phyloP scores from a whole-genome alignment of 2,797 vertebrate species.

The Arvicola amphibius region DNA sequence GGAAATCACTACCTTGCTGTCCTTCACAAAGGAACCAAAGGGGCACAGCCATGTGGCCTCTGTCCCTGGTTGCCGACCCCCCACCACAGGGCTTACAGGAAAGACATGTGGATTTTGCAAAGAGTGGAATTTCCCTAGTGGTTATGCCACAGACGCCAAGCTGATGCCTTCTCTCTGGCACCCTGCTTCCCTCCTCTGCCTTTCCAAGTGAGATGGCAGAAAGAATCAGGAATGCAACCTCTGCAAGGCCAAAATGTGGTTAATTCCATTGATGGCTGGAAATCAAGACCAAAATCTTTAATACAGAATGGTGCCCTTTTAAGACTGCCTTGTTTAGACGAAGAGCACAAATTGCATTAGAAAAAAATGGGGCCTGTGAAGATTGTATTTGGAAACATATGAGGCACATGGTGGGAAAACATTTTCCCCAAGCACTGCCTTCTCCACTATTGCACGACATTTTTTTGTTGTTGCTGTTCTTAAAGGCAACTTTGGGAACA shows the following conservation, averaged over 20 bases:
- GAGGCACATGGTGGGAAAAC: constrained; percentile 68
- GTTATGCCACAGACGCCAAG: background rate
- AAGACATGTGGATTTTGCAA: constrained; percentile 74
- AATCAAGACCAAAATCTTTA: constrained; percentile 72
- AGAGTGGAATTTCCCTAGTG: constrained; percentile 62
- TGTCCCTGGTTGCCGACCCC: constrained; percentile 27
- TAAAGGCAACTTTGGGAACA: constrained; percentile 62
- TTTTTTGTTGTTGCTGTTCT: constrained; percentile 59
- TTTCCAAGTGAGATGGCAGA: constrained; percentile 59
- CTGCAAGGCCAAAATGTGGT: constrained; percentile 67
- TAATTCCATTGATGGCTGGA: constrained; percentile 66
- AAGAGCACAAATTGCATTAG: constrained; percentile 70
- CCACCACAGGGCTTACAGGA: constrained; percentile 46
- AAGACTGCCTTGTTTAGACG: constrained; percentile 66
- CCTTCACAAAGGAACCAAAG: constrained; percentile 29
- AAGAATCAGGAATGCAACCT: constrained; percentile 70
- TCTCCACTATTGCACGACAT: constrained; percentile 58
- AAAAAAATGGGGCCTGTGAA: constrained; percentile 64
- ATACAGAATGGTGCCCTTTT: constrained; percentile 78
- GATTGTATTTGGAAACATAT: constrained; percentile 71
- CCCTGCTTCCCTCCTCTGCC: constrained; percentile 40
- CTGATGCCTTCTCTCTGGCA: constrained; percentile 68
- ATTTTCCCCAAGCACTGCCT: constrained; percentile 62
- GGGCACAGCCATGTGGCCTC: background rate
- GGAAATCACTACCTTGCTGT: background rate